Conservation (phyloP, 2,797 vertebrate species). For the Cossypha niveicapilla region DNA sequence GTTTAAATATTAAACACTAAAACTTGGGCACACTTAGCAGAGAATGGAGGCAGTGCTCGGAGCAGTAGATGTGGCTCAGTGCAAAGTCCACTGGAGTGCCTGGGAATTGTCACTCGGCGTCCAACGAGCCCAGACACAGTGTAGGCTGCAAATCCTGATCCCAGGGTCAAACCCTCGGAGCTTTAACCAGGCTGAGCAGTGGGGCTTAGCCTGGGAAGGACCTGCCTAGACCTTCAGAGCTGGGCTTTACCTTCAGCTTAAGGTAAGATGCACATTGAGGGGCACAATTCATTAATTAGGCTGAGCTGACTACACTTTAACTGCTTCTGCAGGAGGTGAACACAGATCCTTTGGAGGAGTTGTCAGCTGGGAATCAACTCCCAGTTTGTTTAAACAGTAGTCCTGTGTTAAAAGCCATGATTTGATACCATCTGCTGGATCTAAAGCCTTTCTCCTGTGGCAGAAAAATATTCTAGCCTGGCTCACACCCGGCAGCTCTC, state of each 20-base stretch:
- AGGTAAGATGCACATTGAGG: not conserved
- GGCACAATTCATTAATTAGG: not conserved
- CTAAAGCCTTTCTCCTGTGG: not conserved
- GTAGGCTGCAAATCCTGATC: not conserved
- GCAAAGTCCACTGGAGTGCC: not conserved
- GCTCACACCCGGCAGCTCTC: not conserved
- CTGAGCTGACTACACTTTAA: not conserved
- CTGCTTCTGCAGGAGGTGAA: not conserved
- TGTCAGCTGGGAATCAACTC: not conserved
- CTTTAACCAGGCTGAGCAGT: not conserved
- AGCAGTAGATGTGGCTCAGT: not conserved
- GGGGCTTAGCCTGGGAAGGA: not conserved
- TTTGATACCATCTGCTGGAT: not conserved
- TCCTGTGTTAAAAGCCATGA: not conserved
- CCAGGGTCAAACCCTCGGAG: not conserved
- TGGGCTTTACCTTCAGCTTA: not conserved
- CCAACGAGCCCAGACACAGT: not conserved
- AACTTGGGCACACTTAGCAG: not conserved
- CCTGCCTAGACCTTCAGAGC: not conserved
- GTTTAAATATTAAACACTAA: constrained; percentile 46
- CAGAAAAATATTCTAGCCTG: not conserved
- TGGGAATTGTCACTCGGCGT: not conserved
- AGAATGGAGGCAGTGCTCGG: not conserved
- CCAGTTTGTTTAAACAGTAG: not conserved
- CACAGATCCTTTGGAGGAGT: not conserved